These are phyloP conservation scores for Liodrosophila aerea DNA, from an alignment of 2,888 invertebrate genomes.

Conservation along the genomic window DNA sequence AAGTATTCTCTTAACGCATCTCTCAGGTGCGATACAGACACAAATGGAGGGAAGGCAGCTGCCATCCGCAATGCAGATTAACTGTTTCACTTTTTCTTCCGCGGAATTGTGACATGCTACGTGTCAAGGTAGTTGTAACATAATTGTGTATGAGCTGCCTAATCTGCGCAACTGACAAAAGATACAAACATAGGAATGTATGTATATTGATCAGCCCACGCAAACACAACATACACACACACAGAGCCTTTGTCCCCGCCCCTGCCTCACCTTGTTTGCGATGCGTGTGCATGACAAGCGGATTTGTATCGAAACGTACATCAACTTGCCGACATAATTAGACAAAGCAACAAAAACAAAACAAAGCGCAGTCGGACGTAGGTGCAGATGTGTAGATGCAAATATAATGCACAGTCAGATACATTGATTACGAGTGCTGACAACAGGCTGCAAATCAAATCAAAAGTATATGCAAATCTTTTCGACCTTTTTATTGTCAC, in stretches of 20 bases:
- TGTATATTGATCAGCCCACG: neutral
- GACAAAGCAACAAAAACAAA: conserved; percentile 11
- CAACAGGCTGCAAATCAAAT: conserved; percentile 16
- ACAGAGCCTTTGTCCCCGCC: too few relatives aligned
- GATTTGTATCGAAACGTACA: conserved; percentile 53
- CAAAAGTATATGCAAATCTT: neutral
- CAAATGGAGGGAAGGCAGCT: neutral
- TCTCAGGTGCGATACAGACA: neutral
- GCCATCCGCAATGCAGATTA: neutral
- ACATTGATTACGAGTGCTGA: conserved; percentile 1
- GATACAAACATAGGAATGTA: too few relatives aligned
- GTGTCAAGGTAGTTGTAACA: conserved; percentile 10
- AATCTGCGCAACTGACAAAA: neutral
- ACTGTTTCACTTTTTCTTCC: neutral
- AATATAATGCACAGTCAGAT: neutral
- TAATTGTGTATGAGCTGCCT: neutral
- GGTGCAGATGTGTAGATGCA: too few relatives aligned
- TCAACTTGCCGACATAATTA: conserved; percentile 54
- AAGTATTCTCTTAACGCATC: neutral
- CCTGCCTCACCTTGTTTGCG: conserved; percentile 38
- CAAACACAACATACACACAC: conserved; percentile 9
- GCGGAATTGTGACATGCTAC: neutral
- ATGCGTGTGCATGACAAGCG: conserved; percentile 42
- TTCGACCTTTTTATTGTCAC: conserved; percentile 9
- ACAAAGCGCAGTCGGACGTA: neutral